These are phyloP conservation scores for Plectropomus leopardus DNA, from an alignment of 2,113 vertebrate genomes.

Conservation along the genomic window DNA sequence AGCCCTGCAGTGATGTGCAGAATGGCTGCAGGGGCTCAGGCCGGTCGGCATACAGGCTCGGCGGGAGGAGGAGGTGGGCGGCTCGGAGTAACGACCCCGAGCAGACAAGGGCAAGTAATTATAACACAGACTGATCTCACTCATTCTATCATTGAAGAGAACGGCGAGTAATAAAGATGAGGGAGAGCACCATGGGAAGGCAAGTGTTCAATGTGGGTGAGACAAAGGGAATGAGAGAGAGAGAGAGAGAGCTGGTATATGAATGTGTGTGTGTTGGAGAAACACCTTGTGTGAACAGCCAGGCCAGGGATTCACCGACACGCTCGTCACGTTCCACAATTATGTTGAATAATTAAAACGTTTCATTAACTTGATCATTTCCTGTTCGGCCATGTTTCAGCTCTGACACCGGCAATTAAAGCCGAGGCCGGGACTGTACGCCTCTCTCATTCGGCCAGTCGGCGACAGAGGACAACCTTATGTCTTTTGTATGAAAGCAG, in stretches of 20 bases:
- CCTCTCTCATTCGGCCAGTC: slow-evolving; percentile 35
- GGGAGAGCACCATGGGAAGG: slow-evolving; percentile 51
- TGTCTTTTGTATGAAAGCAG: slow-evolving; percentile 48
- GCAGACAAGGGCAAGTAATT: slow-evolving; percentile 79
- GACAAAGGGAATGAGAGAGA: slow-evolving; percentile 58
- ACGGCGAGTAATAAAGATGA: slow-evolving; percentile 61
- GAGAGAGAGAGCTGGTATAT: neutral
- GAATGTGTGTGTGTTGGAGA: slow-evolving; percentile 19
- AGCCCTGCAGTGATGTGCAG: slow-evolving; percentile 53
- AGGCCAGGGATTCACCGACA: slow-evolving; percentile 66
- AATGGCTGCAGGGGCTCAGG: slow-evolving; percentile 59
- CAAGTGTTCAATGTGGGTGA: slow-evolving; percentile 54
- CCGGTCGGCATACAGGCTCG: slow-evolving; percentile 48
- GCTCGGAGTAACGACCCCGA: slow-evolving; percentile 60
- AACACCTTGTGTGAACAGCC: slow-evolving; percentile 48
- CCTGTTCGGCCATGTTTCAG: slow-evolving; percentile 72
- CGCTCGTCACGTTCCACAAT: slow-evolving; percentile 72
- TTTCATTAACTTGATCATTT: slow-evolving; percentile 82
- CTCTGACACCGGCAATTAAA: slow-evolving; percentile 69
- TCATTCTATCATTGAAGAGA: slow-evolving; percentile 43
- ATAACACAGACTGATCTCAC: slow-evolving; percentile 69
- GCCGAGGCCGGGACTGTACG: slow-evolving; percentile 21
- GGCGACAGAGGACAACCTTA: slow-evolving; percentile 42
- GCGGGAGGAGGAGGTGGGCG: slow-evolving; percentile 26
- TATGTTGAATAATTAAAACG: slow-evolving; percentile 81